phyloP scores from a whole-genome alignment of 1,140 invertebrate species.

The Sipha flava region DNA sequence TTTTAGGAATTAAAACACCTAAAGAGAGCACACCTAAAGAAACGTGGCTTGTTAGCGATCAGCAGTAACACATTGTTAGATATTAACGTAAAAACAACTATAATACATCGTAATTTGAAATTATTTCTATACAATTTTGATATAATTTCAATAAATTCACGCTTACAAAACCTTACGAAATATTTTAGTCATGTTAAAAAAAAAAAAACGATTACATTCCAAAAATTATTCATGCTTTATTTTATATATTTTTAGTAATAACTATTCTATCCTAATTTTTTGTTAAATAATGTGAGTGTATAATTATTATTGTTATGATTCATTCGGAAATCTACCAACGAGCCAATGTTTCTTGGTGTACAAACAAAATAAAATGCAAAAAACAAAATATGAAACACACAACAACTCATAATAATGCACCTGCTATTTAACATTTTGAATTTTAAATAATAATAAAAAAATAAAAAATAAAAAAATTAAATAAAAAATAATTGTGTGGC shows the following conservation, averaged over 20 bases:
- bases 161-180: slow-evolving; percentile 6
- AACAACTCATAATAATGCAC: slow-evolving; percentile 23
- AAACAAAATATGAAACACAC: slow-evolving; percentile 24
- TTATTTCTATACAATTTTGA: slow-evolving; percentile 7
- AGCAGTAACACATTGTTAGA: slow-evolving; percentile 20
- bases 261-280: slow-evolving; percentile 5
- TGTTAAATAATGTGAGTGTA: slow-evolving; percentile 8
- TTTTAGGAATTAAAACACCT: neutral
- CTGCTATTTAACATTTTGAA: slow-evolving; percentile 28
- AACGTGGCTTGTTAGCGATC: slow-evolving; percentile 39
- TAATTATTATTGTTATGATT: slow-evolving; percentile 21
- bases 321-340: slow-evolving; percentile 41
- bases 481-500: slow-evolving; percentile 18
- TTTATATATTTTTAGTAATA: neutral
- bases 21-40: slow-evolving; percentile 38
- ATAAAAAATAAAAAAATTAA: neutral
- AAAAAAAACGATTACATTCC: slow-evolving; percentile 16
- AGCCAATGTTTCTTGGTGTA: slow-evolving; percentile 49
- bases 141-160: slow-evolving; percentile 16
- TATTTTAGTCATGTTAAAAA: slow-evolving; percentile 11
- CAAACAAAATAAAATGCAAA: slow-evolving; percentile 33
- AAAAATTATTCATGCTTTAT: slow-evolving; percentile 16
- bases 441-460: slow-evolving; percentile 6
- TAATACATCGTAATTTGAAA: slow-evolving; percentile 28
- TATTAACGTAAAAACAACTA: slow-evolving; percentile 27